phyloP scores from a whole-genome alignment of 2,797 vertebrate genomes.

The Toxotes lorentzi region DNA sequence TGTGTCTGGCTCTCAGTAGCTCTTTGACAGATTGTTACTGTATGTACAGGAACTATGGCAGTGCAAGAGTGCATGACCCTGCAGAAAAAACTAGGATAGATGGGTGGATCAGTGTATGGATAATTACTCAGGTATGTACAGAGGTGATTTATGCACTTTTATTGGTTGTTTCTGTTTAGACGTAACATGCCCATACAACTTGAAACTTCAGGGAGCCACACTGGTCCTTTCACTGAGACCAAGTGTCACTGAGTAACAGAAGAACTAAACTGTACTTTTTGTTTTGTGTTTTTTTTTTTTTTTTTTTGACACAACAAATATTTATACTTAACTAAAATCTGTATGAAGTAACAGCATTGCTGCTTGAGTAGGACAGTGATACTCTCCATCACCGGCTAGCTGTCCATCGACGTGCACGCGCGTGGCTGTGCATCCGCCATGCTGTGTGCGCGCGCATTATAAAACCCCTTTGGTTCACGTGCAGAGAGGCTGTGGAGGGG shows the following conservation, averaged over 20 bases:
- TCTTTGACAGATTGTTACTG: neutral
- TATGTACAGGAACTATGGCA: neutral
- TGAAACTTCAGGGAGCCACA: too few relatives aligned
- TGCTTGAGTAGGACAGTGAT: neutral
- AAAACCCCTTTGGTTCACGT: slow-evolving; percentile 62
- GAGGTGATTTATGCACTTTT: too few relatives aligned
- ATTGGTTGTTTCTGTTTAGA: too few relatives aligned
- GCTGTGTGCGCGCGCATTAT: slow-evolving; percentile 58
- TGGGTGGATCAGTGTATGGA: neutral
- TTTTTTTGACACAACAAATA: neutral
- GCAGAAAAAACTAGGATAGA: too few relatives aligned
- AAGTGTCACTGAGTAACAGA: too few relatives aligned
- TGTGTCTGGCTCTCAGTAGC: neutral
- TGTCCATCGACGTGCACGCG: slow-evolving; percentile 26
- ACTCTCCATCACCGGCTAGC: neutral
- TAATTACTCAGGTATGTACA: too few relatives aligned
- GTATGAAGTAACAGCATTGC: neutral
- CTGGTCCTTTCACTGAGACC: neutral
- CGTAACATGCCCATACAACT: too few relatives aligned
- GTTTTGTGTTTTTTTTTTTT: neutral
- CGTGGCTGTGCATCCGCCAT: slow-evolving; percentile 16
- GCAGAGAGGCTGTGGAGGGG: slow-evolving; percentile 49
- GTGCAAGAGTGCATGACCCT: neutral
- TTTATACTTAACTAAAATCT: neutral
- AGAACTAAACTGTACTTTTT: too few relatives aligned